Evolutionary conservation across 2,113 vertebrate genomes (phyloP).

Genomic region (Megaptera novaeangliae): DNA sequence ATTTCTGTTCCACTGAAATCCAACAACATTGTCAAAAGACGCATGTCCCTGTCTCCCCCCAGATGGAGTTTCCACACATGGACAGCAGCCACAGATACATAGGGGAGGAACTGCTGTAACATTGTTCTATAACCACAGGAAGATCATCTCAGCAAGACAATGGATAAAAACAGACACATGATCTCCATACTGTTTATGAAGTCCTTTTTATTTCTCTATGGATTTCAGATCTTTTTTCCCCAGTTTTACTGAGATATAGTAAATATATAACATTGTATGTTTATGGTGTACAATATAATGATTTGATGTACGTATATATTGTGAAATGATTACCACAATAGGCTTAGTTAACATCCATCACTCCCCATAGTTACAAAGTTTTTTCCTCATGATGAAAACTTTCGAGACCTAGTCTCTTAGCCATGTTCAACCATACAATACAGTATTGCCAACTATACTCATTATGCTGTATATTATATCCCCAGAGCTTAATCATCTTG

Average conservation of each 20-base stretch:
- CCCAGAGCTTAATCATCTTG: no score
- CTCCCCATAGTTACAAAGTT: background rate
- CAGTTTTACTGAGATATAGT: background rate
- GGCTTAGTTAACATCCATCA: background rate
- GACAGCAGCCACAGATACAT: no score
- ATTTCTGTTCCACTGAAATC: background rate
- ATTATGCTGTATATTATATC: no score
- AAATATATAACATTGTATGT: background rate
- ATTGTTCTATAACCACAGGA: background rate
- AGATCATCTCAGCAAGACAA: background rate
- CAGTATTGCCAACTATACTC: no score
- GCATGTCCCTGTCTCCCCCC: fast-evolving
- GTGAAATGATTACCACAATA: no score
- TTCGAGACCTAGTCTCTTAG: background rate
- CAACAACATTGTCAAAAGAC: background rate
- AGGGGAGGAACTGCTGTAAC: background rate
- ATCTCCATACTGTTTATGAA: background rate
- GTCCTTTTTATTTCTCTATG: background rate
- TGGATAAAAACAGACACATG: background rate
- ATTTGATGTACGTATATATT: background rate
- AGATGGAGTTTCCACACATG: fast-evolving
- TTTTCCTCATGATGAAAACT: background rate
- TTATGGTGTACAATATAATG: background rate
- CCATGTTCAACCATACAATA: background rate
- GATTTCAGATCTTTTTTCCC: background rate